These are phyloP conservation scores for Opisthocomus hoazin DNA, from an alignment of 2,113 vertebrate genomes.

Conservation along the genomic window DNA sequence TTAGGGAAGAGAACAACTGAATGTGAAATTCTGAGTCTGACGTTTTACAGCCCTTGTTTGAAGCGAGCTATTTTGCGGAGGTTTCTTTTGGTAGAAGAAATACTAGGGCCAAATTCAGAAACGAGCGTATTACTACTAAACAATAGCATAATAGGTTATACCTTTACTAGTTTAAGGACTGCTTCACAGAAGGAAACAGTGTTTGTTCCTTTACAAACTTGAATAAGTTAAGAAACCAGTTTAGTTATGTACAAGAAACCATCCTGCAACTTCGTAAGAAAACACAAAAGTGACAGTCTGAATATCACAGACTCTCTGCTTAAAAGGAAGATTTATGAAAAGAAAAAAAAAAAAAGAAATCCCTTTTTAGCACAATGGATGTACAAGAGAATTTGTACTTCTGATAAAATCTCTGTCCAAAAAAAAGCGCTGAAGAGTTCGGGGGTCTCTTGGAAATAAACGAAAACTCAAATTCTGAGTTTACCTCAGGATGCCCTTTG, in stretches of 20 bases:
- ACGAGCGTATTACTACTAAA: neutral
- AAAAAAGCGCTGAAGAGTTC: neutral
- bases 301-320: neutral
- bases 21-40: neutral
- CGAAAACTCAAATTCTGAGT: neutral
- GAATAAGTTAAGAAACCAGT: neutral
- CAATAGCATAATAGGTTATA: neutral
- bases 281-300: fast-evolving
- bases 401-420: neutral
- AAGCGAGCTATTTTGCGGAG: neutral
- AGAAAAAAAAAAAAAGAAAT: neutral
- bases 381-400: neutral
- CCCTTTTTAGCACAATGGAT: neutral
- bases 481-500: neutral
- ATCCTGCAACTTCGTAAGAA: neutral
- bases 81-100: neutral
- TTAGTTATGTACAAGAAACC: neutral
- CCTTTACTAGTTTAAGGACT: neutral
- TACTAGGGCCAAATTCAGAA: neutral
- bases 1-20: neutral
- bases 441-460: neutral
- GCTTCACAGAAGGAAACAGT: neutral
- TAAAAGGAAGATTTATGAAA: neutral
- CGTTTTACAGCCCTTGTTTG: neutral
- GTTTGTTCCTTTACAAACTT: neutral